A percentile compares a stretch with the other conserved stretches of the same genome.
These are phyloP conservation scores for Ceratina japonica DNA, from an alignment of 1,140 invertebrate genomes.

Conservation along the genomic window DNA sequence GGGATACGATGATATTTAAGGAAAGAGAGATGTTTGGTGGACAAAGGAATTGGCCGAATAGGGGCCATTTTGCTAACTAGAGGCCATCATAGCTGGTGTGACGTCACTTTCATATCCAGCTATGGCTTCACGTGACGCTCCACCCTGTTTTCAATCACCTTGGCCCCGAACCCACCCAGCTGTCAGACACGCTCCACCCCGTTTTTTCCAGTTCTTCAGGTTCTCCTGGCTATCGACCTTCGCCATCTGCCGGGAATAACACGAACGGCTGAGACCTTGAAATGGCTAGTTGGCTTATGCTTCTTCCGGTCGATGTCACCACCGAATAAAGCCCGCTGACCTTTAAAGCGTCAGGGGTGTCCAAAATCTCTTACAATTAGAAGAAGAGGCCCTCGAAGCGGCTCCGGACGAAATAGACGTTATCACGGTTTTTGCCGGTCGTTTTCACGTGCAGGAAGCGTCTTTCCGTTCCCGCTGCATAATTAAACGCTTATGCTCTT, in stretches of 20 bases:
- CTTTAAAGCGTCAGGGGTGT: too few species aligned
- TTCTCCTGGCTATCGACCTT: conserved; percentile 73
- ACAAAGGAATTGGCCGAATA: conserved; percentile 64
- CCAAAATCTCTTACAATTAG: background rate
- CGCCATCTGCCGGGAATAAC: conserved; percentile 75
- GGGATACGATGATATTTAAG: background rate
- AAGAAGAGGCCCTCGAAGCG: too few species aligned
- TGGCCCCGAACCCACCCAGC: conserved; percentile 79
- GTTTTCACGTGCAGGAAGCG: background rate
- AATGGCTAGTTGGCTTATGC: conserved; percentile 64
- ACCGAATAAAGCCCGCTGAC: conserved; percentile 51
- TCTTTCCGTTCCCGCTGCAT: background rate
- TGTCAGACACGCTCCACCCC: conserved; percentile 80
- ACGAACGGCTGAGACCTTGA: conserved; percentile 68
- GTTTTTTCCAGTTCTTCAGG: conserved; percentile 76
- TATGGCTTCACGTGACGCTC: conserved; percentile 80
- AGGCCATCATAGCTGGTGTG: conserved; percentile 76
- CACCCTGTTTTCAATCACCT: conserved; percentile 81
- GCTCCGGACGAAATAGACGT: too few species aligned
- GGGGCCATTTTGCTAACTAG: conserved; percentile 78
- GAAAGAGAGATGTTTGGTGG: conserved; percentile 8
- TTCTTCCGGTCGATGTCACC: conserved; percentile 71
- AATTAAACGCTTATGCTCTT: conserved; percentile 1
- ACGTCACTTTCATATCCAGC: conserved; percentile 78
- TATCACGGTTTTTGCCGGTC: background rate